A percentile compares a stretch with the other conserved stretches of the same genome.
These are phyloP conservation scores for Dasypus novemcinctus DNA, from an alignment of 2,113 vertebrate species.

Conservation along the genomic window DNA sequence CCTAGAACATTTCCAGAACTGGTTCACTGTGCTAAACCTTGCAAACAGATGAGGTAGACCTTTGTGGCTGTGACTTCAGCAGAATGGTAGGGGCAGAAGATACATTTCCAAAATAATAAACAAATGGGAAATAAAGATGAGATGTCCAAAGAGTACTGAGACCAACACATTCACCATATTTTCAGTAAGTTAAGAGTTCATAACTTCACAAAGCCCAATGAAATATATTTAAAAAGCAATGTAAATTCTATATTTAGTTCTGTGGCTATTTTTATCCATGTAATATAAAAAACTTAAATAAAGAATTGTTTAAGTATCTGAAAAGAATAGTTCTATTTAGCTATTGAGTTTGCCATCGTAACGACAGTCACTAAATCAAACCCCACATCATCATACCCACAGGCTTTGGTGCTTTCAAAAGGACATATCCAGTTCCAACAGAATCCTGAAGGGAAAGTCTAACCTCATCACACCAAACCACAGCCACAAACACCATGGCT, in stretches of 20 bases:
- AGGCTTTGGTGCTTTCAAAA: neutral
- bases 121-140: neutral
- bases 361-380: conserved; percentile 23
- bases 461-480: neutral
- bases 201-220: neutral
- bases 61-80: neutral
- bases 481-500: neutral
- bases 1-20: neutral
- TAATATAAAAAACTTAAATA: neutral
- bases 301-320: neutral
- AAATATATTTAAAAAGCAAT: neutral
- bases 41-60: neutral
- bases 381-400: neutral
- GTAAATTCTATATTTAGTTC: conserved; percentile 17
- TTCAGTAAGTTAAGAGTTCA: neutral
- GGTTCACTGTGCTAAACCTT: neutral
- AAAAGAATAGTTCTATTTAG: neutral
- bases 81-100: neutral
- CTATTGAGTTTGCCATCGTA: neutral
- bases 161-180: neutral
- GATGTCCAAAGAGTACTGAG: neutral
- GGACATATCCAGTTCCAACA: neutral
- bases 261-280: neutral
- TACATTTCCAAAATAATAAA: neutral
- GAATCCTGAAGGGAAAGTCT: neutral